Conservation (phyloP, 2,113 vertebrate genomes). For the Callospermophilus lateralis region DNA sequence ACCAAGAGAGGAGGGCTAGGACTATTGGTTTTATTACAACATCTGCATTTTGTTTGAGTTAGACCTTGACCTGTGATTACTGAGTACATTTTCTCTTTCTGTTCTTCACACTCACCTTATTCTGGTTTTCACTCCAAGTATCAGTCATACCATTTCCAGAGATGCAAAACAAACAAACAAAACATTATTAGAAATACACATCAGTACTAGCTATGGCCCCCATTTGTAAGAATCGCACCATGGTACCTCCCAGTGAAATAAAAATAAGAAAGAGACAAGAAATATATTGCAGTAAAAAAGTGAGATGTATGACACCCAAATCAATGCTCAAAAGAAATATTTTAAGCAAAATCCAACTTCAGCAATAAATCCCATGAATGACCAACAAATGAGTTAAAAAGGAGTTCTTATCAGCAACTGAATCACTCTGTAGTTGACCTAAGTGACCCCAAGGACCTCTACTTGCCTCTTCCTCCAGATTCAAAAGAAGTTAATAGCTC, state of each 20-base stretch:
- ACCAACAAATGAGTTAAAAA: slow-evolving; percentile 31
- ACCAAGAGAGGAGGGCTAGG: background rate
- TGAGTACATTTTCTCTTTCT: background rate
- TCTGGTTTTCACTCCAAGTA: background rate
- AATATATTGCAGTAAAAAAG: background rate
- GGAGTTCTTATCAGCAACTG: background rate
- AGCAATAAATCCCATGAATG: background rate
- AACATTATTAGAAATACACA: background rate
- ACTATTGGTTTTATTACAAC: background rate
- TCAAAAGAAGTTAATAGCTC: background rate
- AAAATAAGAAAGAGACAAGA: background rate
- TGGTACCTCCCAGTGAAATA: background rate
- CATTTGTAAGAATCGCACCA: background rate
- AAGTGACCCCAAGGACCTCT: background rate
- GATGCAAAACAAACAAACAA: background rate
- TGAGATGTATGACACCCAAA: background rate
- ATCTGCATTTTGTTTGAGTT: background rate
- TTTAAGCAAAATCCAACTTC: background rate
- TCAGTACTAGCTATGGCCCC: background rate
- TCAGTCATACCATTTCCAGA: background rate
- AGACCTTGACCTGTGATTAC: background rate
- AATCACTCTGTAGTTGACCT: background rate
- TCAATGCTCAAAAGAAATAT: background rate
- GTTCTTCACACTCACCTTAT: background rate
- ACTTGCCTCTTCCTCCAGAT: background rate